Base-by-base conservation (phyloP, 2,113 vertebrate genomes). In the Astur gentilis region DNA sequence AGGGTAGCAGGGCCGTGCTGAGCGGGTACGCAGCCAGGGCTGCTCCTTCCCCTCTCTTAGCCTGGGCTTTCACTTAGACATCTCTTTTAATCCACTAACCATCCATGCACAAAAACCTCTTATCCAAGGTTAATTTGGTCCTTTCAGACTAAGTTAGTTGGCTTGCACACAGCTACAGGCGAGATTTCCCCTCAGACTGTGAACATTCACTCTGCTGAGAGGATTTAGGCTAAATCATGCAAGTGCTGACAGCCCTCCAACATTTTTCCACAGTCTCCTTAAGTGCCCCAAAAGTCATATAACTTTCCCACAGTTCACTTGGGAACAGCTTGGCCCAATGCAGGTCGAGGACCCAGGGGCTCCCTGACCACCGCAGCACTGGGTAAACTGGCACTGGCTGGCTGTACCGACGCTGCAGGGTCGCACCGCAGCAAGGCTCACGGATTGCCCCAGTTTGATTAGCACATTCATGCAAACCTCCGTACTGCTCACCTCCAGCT, bases 51-150 rank as follows among this genome's bases (percentile, higher is more conserved):
- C 22, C 44, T 79, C 0, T 0, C 40, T 65, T 64, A 45, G 13
- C 76, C 4, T n/a, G 45, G 89, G 45, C 40, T 90, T 91, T 91
- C 67, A 40, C 38, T 93, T 65, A 69, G 34, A 49, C 10, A 72
- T 91, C 71, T 81, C 69, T 57, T 57, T 79, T 91, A 95, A 95
- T 89, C 73, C 54, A 72, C 57, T 80, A 89, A 79, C 70, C 91
- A 95, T 61, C 70, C 95, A 95, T 95, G 94, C 94, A 96, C 70
- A 86, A 96, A 97, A 97, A 84, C 45, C 84, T 93, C 87, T 97
- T 96, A 96, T 85, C 87, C 75, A 85, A 96, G 95, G 95, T 95
- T 96, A 95, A 97, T 96, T 95, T 97, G 82, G 95, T 95, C 81
- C 91, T 97, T 97, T 97, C 96, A 97, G 78, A 69, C 89, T 50